Conservation (phyloP, 2,888 invertebrate species). For the Drosophila neutralis region DNA sequence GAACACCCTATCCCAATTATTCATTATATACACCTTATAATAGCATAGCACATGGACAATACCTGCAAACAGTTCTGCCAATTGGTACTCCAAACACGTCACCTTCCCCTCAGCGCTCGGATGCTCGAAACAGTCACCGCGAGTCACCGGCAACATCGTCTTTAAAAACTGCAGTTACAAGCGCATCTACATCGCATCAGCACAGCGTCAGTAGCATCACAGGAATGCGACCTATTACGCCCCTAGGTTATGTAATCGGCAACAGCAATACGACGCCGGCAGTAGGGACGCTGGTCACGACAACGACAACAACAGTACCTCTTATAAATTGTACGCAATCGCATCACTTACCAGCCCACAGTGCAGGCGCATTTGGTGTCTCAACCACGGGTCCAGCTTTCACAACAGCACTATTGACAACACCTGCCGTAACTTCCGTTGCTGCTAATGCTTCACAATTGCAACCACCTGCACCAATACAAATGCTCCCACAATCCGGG, state of each 20-base stretch:
- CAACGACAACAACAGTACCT: constrained; percentile 55
- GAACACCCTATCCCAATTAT: constrained; percentile 85
- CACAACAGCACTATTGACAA: constrained; percentile 41
- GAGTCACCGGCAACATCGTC: constrained; percentile 70
- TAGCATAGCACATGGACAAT: constrained; percentile 91
- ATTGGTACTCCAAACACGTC: constrained; percentile 88
- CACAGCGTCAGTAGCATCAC: constrained; percentile 28
- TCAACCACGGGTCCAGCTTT: constrained; percentile 30
- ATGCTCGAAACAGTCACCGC: constrained; percentile 84
- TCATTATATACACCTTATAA: constrained; percentile 92
- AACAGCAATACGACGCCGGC: constrained; percentile 53
- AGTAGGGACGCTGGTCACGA: constrained; percentile 40
- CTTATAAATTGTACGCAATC: constrained; percentile 48
- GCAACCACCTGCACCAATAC: constrained; percentile 52
- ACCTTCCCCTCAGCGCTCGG: constrained; percentile 87
- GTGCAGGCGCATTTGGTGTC: constrained; percentile 38
- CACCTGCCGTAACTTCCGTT: constrained; percentile 40
- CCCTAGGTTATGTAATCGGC: constrained; percentile 54
- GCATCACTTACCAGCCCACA: constrained; percentile 54
- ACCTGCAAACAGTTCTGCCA: constrained; percentile 86
- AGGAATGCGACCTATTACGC: constrained; percentile 64
- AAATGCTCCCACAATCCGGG: constrained; percentile 62
- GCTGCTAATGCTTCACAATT: constrained; percentile 62
- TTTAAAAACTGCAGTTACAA: constrained; percentile 51
- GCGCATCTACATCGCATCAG: constrained; percentile 32